Evolutionary conservation across 2,888 invertebrate genomes (phyloP), one percentile per base, ranked within the genome.

Genomic region (Leucophenga montana): DNA sequence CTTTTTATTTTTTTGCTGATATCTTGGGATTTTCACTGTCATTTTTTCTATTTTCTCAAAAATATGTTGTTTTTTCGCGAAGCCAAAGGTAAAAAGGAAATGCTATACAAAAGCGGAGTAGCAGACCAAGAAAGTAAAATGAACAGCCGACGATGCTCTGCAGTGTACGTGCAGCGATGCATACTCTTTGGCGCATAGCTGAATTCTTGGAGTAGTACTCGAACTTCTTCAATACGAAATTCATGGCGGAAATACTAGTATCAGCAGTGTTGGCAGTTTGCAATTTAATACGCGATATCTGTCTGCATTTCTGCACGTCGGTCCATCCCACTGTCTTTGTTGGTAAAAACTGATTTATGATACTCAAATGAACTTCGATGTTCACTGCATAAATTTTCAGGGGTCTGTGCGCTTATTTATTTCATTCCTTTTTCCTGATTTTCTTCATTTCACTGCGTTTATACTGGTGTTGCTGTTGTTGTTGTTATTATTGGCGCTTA

Each of bases 301-400:
- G 39, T 39, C 39, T 39, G 39, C 39, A 39, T 39, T 3, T 39
- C 39, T 33, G 33, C 8, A 56, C 33, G 64, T 65, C 22, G 22
- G 22, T 68, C 33, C 3, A 31, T 59, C 66, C 64, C 61, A 64
- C 54, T 69, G 39, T 39, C 39, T 39, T 39, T 39, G 64, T 46
- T 31, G 69, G 69, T 57, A 67, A 71, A 68, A 69, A 71, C 77
- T 79, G 81, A 81, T 80, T 80, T 81, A 80, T 81, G 81, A 73
- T 80, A 76, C 78, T 78, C 72, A 81, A 81, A 81, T 81, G 78
- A 80, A 79, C 81, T 78, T 78, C 77, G 81, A 80, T 75, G 78
- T 73, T 75, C 73, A 77, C 75, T 77, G 78, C 75, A 81, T 77
- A 78, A 75, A 79, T 81, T 78, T 79, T 69, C 20, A 48, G 54